Evolutionary conservation across 2,113 vertebrate genomes (phyloP).

Genomic region (Zosterops hypoxanthus): DNA sequence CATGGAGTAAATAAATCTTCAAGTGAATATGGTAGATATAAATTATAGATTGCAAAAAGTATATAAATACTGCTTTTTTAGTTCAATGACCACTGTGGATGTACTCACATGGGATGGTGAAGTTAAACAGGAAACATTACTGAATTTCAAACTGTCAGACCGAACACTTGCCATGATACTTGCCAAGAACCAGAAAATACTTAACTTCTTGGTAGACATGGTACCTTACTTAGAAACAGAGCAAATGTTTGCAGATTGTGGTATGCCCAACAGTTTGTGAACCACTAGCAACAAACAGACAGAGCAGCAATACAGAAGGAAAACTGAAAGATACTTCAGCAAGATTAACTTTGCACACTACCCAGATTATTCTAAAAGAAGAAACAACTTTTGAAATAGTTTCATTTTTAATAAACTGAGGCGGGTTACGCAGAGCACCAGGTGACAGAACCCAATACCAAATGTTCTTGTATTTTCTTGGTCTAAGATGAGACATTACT

Average conservation of each 20-base stretch:
- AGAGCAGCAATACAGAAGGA: not conserved
- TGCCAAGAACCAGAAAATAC: not conserved
- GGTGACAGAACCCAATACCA: not conserved
- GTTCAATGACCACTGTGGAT: not conserved
- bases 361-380: not conserved
- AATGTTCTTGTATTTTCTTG: fast-evolving
- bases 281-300: not conserved
- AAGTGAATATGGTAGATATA: not conserved
- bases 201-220: not conserved
- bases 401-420: not conserved
- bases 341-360: not conserved
- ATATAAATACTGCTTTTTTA: not conserved
- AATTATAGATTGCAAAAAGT: not conserved
- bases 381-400: not conserved
- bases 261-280: not conserved
- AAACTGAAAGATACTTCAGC: not conserved
- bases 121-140: not conserved
- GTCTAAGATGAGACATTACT: not conserved
- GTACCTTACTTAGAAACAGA: not conserved
- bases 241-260: not conserved
- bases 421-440: not conserved
- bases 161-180: not conserved
- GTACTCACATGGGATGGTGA: not conserved
- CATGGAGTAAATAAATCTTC: not conserved
- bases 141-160: not conserved